phyloP scores from a whole-genome alignment of 2,797 vertebrate genomes.

The Rhynchonycteris naso region DNA sequence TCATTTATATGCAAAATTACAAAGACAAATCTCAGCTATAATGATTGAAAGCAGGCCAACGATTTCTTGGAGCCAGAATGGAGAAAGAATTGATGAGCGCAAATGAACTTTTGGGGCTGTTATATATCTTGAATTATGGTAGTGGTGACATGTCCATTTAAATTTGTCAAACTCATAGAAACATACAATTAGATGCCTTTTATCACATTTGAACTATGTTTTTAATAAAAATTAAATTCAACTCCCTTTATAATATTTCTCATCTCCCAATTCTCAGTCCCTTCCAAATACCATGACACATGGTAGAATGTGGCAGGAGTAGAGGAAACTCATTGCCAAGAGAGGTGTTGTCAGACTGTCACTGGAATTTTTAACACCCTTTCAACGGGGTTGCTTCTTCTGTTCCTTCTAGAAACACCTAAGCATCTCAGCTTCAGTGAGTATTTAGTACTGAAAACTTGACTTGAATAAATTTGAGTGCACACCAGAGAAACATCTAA shows the following conservation, averaged over 20 bases:
- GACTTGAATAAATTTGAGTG: neutral
- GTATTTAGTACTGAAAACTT: neutral
- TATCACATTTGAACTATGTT: neutral
- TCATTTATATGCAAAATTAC: neutral
- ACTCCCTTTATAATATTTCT: neutral
- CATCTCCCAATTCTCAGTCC: neutral
- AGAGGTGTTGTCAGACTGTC: neutral
- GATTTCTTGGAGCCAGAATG: neutral
- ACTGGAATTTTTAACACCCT: neutral
- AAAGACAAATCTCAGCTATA: neutral
- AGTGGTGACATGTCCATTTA: neutral
- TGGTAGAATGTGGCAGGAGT: neutral
- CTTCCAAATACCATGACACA: neutral
- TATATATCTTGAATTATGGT: neutral
- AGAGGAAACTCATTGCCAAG: neutral
- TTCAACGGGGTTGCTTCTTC: neutral
- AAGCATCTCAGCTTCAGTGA: neutral
- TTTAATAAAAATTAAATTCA: neutral
- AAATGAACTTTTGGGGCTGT: neutral
- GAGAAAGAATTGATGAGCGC: accelerated
- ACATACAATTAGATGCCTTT: neutral
- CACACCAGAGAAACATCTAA: neutral
- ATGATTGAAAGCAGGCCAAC: neutral
- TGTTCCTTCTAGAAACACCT: neutral
- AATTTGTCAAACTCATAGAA: neutral